Evolutionary conservation across 2,888 invertebrate species (phyloP), one percentile per base, ranked within the genome.

Genomic region (Terebella lapidaria): DNA sequence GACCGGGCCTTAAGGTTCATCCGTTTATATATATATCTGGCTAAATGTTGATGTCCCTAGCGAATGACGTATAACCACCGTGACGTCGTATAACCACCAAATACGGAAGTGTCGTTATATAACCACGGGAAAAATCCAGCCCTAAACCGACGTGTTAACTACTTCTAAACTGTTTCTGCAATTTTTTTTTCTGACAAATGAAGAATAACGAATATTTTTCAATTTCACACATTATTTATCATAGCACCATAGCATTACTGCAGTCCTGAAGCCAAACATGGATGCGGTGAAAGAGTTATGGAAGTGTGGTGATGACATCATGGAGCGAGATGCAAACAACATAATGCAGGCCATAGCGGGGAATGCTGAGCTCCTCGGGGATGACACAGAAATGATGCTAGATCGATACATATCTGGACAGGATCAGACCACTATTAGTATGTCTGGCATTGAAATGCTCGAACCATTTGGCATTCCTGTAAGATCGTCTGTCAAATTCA

Each of bases 321-420:
- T 63, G 15, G 52, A 57, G 45, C 20, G 46, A 24, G 56, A 59
- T 24, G 64, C 59, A 18, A 55, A 56, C 45, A 28, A 55, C 28
- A 35, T 64, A 20, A 49, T 63, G 24, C 35, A 58, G 20, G 57
- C 57, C 22, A 45, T 63, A n/a, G 62, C 57, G 22, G 56, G 52
- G n/a, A 47, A 62, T 2, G 24, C 54, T 5, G 56, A 51, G 5
- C 27, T 64, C 22, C 29, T 51, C 25, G 64, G 59, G 3, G 64
- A 57, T 26, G 35, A 60, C 15, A 52, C 47, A 2, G 54, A 42
- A 4, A 35, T 3, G 2, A 26, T 62, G 1, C 26, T 62, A 5
- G 59, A 60, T 10, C 46, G 35, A n/a, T 62, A 53, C 46, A 22
- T 62, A 20, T 25, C 49, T 5, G 57, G 56, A 25, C 30, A 30